Base-by-base conservation (phyloP, 2,888 invertebrate species). In the Nemoura dubitans region DNA sequence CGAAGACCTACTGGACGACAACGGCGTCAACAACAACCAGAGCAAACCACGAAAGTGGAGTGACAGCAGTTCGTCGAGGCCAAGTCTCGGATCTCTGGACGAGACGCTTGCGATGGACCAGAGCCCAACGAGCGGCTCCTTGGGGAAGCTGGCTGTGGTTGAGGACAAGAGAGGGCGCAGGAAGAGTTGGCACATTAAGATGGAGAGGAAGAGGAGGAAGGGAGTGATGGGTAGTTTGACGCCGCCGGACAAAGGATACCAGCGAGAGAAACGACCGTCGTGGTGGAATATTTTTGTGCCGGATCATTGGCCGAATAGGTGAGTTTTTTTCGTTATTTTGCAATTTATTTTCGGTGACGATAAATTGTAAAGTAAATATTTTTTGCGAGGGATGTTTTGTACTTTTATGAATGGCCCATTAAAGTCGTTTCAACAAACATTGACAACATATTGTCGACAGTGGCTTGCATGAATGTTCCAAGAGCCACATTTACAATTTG, bases 231-330 rank as follows among this genome's bases (percentile, higher is more conserved):
- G 86, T 16, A 83, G 84, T 14, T 84, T 85, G 25, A 86, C 87
- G 36, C 87, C 87, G 16, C 85, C 82, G 29, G 87, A 81, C 25
- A 80, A 27, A 80, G 36, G 30, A 26, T 77, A 16, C 36, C 76
- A 16, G 87, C 29, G 90, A 92, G 91, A 89, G 91, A 96, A 96
- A 91, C 93, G 96, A 88, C 95, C 95, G 76, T 97, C 96, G 76
- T 97, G 97, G 97, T 97, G 97, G 97, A 97, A 96, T 91, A 96
- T 97, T 88, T 96, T 97, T 91, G 95, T 96, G 82, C 95, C 96
- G 85, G 96, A 97, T 89, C 88, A 89, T 80, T 89, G 88, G 88
- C 88, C 89, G 6, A 88, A 80, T 78, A 27, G 85, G 83, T 84
- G 78, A 80, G 85, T 80, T 30, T 25, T 28, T 25, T 27, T 14